These are phyloP conservation scores for Elmis aenea DNA, from an alignment of 2,888 invertebrate genomes.

Conservation along the genomic window DNA sequence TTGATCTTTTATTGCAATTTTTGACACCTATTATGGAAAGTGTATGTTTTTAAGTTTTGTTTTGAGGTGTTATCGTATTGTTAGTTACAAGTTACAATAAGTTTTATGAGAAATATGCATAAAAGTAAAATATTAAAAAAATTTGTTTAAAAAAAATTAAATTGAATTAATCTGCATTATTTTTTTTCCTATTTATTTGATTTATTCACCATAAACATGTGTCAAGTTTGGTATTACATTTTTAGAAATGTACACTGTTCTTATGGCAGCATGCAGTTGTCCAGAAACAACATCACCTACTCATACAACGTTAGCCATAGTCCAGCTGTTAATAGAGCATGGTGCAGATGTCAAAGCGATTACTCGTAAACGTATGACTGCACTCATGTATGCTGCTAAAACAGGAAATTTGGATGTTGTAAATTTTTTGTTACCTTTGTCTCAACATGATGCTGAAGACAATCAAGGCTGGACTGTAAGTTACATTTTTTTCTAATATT, in stretches of 20 bases:
- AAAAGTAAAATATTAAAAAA: too few species aligned
- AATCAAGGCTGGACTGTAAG: conserved; percentile 60
- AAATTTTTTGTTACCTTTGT: conserved; percentile 50
- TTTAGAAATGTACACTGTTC: conserved; percentile 58
- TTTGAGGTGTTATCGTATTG: too few species aligned
- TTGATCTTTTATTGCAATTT: too few species aligned
- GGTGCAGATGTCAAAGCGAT: conserved; percentile 52
- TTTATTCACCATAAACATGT: too few species aligned
- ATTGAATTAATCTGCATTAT: too few species aligned
- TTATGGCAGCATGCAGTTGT: conserved; percentile 62
- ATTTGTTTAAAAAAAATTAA: too few species aligned
- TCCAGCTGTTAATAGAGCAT: conserved; percentile 49
- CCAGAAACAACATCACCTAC: conserved; percentile 46
- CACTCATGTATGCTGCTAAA: conserved; percentile 59
- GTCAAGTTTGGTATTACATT: too few species aligned
- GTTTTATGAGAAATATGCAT: too few species aligned
- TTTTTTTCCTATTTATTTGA: too few species aligned
- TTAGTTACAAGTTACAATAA: too few species aligned
- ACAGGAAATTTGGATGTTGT: conserved; percentile 53
- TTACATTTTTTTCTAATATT: conserved; percentile 11
- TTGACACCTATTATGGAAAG: too few species aligned
- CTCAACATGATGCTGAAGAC: conserved; percentile 55
- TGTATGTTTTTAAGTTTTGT: too few species aligned
- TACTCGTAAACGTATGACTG: conserved; percentile 57
- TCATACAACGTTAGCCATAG: conserved; percentile 44